Percentiles rank a stretch among this genome's conserved stretches.
Conservation (phyloP, 2,113 vertebrate species). For the Gambusia affinis region DNA sequence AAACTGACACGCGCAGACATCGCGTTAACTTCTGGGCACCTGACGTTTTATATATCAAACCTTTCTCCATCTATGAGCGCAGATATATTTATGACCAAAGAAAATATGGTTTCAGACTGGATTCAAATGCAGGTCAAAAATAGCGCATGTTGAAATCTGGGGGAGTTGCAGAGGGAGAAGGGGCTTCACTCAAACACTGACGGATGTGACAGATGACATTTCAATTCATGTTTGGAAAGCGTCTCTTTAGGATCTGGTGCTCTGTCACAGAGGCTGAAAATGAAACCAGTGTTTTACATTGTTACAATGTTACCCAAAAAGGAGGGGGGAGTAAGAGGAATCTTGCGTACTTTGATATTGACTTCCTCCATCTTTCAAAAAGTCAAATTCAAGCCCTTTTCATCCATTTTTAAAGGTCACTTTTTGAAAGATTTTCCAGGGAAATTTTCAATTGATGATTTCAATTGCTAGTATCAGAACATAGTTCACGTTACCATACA, state of each 20-base stretch:
- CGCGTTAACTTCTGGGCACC: background rate
- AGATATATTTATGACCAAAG: background rate
- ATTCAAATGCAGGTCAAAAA: background rate
- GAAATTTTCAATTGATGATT: too few relatives aligned
- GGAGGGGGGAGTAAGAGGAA: background rate
- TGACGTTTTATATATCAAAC: background rate
- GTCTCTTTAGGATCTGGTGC: background rate
- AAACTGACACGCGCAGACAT: background rate
- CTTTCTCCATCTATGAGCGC: background rate
- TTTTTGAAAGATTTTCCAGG: too few relatives aligned
- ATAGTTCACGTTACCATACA: too few relatives aligned
- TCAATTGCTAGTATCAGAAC: too few relatives aligned
- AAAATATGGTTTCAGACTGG: background rate
- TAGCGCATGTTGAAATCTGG: background rate
- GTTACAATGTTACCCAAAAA: constrained; percentile 13
- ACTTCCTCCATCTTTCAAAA: too few relatives aligned
- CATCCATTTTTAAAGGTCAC: too few relatives aligned
- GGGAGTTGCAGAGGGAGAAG: background rate
- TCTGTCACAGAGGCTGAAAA: constrained; percentile 3
- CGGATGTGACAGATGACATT: constrained; percentile 37
- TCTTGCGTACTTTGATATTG: background rate
- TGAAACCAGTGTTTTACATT: constrained; percentile 16
- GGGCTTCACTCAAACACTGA: constrained; percentile 5
- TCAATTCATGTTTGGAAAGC: constrained; percentile 19
- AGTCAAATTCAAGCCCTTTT: too few relatives aligned